phyloP scores from a whole-genome alignment of 1,140 invertebrate species.

The Drosophila ohnishii region DNA sequence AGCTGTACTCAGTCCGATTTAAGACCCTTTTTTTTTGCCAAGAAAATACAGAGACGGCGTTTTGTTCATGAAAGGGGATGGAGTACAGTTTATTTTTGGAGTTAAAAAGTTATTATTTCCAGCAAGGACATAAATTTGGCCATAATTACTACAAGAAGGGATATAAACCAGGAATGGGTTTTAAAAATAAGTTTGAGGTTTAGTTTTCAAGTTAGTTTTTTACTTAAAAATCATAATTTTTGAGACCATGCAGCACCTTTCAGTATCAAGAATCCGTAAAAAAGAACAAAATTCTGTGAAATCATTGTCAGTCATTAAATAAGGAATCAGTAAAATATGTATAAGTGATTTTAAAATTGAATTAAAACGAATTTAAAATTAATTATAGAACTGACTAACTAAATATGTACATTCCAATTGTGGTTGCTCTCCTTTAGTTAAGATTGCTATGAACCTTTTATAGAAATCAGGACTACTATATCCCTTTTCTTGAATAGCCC shows the following conservation, averaged over 20 bases:
- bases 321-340: neutral
- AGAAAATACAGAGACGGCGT: slow-evolving; percentile 7
- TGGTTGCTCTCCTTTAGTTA: too few relatives aligned
- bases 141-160: neutral
- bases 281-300: neutral
- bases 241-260: neutral
- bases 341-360: too few relatives aligned
- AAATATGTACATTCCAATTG: too few relatives aligned
- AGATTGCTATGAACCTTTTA: neutral
- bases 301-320: neutral
- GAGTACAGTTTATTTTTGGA: neutral
- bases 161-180: neutral
- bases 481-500: too few relatives aligned
- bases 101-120: neutral
- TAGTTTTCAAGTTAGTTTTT: neutral
- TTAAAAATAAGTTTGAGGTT: neutral
- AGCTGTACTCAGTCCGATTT: slow-evolving; percentile 41
- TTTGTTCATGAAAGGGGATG: neutral
- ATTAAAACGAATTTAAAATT: neutral
- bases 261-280: neutral
- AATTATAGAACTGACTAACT: neutral
- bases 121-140: neutral
- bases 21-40: slow-evolving; percentile 22
- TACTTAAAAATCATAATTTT: too few relatives aligned
- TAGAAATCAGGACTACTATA: neutral